Evolutionary conservation across 2,888 invertebrate species (phyloP).

Genomic region (Protodeltote pygarga): DNA sequence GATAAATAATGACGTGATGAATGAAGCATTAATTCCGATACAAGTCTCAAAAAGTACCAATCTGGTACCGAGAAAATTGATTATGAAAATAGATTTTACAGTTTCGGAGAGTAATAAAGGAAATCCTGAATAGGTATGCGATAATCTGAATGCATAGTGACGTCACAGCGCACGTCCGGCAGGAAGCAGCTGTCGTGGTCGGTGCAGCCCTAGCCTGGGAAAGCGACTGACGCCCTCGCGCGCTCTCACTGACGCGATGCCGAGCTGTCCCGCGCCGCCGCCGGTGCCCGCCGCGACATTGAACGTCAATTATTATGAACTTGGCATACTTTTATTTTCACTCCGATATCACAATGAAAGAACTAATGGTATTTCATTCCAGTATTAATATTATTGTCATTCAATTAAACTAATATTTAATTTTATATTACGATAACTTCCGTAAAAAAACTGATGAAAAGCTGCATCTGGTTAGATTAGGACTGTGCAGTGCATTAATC

Average conservation of each 20-base stretch:
- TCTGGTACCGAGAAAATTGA: constrained; percentile 4
- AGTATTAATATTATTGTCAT: background rate
- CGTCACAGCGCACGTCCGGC: constrained; percentile 49
- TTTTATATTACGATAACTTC: background rate
- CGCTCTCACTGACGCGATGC: constrained; percentile 45
- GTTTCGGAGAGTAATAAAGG: constrained; percentile 42
- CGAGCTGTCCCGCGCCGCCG: constrained; percentile 32
- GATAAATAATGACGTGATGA: too few species aligned
- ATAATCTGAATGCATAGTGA: constrained; percentile 44
- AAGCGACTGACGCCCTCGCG: constrained; percentile 67
- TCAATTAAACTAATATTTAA: background rate
- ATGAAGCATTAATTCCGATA: too few species aligned
- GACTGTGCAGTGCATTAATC: too few species aligned
- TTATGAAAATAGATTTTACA: constrained; percentile 23
- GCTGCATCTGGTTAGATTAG: too few species aligned
- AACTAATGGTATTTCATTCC: background rate
- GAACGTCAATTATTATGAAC: constrained; percentile 71
- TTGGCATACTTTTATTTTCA: constrained; percentile 61
- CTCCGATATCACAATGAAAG: constrained; percentile 18
- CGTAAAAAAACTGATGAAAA: too few species aligned
- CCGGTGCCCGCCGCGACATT: constrained; percentile 58
- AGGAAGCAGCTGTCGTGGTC: constrained; percentile 49
- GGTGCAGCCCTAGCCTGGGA: constrained; percentile 68
- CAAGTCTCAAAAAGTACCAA: background rate
- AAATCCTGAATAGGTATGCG: constrained; percentile 53